A percentile compares a stretch with the other conserved stretches of the same genome.
phyloP scores from a whole-genome alignment of 2,113 vertebrate genomes.

The Thryonomys swinderianus region DNA sequence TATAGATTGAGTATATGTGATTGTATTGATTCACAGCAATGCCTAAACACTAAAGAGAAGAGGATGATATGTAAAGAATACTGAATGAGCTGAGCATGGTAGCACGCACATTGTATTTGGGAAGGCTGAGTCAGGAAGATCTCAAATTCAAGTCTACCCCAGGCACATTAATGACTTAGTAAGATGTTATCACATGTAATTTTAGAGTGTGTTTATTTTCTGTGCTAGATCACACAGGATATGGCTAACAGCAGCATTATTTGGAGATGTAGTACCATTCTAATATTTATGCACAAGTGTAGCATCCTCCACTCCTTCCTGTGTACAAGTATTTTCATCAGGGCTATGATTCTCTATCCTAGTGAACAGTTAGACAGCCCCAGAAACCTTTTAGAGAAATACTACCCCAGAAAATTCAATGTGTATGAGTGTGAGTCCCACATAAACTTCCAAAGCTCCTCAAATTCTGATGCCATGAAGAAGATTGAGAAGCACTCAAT shows the following conservation, averaged over 20 bases:
- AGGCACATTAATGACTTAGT: neutral
- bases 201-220: neutral
- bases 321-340: neutral
- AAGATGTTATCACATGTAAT: neutral
- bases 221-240: neutral
- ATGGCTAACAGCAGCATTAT: neutral
- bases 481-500: neutral
- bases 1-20: neutral
- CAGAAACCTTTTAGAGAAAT: neutral
- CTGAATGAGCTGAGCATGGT: neutral
- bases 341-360: neutral
- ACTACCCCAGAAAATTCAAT: slow-evolving; percentile 29
- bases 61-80: neutral
- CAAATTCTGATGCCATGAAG: neutral
- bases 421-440: neutral
- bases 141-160: neutral
- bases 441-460: neutral
- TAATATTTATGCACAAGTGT: no score
- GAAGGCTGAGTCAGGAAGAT: neutral
- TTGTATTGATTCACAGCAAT: neutral
- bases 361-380: neutral
- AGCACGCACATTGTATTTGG: neutral
- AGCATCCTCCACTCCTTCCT: neutral
- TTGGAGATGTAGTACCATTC: neutral
- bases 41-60: neutral